Evolutionary conservation across 2,888 invertebrate species (phyloP).

Genomic region (Cotesia congregata): DNA sequence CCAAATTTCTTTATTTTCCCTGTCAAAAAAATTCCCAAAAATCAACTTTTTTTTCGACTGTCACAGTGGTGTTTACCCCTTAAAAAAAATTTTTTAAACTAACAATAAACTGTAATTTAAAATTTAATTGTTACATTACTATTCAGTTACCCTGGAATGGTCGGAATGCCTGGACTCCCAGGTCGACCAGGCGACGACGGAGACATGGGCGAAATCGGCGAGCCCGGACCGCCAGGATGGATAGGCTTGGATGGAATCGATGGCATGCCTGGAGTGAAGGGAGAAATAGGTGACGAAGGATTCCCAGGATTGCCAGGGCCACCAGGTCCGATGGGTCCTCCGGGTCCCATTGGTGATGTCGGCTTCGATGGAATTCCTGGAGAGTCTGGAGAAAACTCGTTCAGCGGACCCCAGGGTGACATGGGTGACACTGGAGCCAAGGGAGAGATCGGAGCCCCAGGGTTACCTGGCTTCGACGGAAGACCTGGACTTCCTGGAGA

Average conservation of each 20-base stretch:
- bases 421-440: slow-evolving; percentile 78
- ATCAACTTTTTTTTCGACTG: no score
- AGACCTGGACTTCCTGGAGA: slow-evolving; percentile 78
- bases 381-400: slow-evolving; percentile 77
- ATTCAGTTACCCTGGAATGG: slow-evolving; percentile 60
- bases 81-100: no score
- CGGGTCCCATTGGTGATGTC: slow-evolving; percentile 75
- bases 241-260: slow-evolving; percentile 71
- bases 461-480: slow-evolving; percentile 81
- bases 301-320: slow-evolving; percentile 77
- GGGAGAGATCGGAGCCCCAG: slow-evolving; percentile 78
- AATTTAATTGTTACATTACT: not conserved
- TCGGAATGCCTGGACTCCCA: slow-evolving; percentile 70
- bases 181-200: slow-evolving; percentile 74
- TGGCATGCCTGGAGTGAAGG: slow-evolving; percentile 75
- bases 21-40: no score
- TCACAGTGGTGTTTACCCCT: no score
- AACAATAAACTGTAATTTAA: no score
- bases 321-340: slow-evolving; percentile 74
- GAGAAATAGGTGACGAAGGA: slow-evolving; percentile 83
- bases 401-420: slow-evolving; percentile 80
- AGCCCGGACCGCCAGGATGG: slow-evolving; percentile 75
- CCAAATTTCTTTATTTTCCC: no score
- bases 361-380: slow-evolving; percentile 79
- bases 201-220: slow-evolving; percentile 74